Evolutionary conservation across 2,113 vertebrate species (phyloP).

Genomic region (Emydura subglobosa): DNA sequence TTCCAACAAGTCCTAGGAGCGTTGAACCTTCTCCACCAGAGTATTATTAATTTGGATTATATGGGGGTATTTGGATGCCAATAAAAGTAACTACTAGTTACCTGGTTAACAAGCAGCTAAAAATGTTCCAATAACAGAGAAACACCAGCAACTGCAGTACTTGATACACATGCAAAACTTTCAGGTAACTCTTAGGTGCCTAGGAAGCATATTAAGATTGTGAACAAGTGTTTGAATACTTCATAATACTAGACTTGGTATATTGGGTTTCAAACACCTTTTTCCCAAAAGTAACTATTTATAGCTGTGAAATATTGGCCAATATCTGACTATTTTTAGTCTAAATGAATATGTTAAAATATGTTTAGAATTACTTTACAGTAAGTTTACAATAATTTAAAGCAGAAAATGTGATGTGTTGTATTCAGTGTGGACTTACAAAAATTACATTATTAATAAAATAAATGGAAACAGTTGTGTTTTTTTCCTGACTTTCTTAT

Average conservation of each 20-base stretch:
- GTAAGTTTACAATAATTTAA: constrained; percentile 10
- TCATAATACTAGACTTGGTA: constrained; percentile 32
- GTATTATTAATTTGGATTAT: neutral
- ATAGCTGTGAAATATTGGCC: neutral
- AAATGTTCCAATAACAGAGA: neutral
- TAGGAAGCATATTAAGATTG: neutral
- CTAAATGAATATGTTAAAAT: constrained; percentile 49
- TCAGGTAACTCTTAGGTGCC: neutral
- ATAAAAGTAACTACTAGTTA: neutral
- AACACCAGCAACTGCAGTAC: constrained; percentile 31
- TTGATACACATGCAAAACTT: neutral
- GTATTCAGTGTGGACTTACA: constrained; percentile 49
- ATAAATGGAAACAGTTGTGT: neutral
- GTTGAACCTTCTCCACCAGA: neutral
- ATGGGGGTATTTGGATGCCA: neutral
- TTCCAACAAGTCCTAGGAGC: neutral
- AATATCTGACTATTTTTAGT: neutral
- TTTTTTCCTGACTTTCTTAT: neutral
- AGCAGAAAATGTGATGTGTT: constrained; percentile 31
- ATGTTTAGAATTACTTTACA: constrained; percentile 13
- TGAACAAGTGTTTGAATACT: neutral
- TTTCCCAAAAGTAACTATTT: neutral
- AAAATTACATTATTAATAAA: constrained; percentile 21
- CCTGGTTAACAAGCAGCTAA: neutral
- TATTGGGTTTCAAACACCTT: neutral